Percentiles rank a stretch among this genome's conserved stretches.
phyloP scores from a whole-genome alignment of 2,113 vertebrate genomes.

The Melanotaenia duboulayi region DNA sequence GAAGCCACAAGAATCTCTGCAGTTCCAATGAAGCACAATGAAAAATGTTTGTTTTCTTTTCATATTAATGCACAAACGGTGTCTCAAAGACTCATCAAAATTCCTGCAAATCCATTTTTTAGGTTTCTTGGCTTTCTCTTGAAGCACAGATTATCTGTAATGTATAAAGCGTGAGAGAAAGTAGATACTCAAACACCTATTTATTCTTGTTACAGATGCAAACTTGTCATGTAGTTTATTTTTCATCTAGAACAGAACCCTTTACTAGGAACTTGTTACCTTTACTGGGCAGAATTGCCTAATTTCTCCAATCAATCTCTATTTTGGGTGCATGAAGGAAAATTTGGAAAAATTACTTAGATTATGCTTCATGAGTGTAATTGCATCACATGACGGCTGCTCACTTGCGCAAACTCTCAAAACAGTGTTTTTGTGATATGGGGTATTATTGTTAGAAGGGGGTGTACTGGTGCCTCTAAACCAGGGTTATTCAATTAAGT shows the following conservation, averaged over 20 bases:
- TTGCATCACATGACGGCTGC: neutral
- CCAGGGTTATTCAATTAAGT: no score
- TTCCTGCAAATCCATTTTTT: neutral
- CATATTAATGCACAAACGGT: neutral
- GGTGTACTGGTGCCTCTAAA: neutral
- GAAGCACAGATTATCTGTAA: neutral
- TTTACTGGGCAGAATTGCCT: neutral
- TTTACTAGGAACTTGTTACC: neutral
- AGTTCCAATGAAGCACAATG: slow-evolving; percentile 16
- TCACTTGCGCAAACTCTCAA: neutral
- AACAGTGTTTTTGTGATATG: neutral
- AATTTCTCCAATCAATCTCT: neutral
- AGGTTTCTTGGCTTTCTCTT: neutral
- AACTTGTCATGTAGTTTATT: neutral
- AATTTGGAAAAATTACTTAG: no score
- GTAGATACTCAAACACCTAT: neutral
- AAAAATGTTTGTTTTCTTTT: slow-evolving; percentile 2
- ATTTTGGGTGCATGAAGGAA: neutral
- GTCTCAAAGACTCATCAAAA: slow-evolving; percentile 4
- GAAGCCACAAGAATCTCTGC: slow-evolving; percentile 49
- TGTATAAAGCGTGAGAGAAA: neutral
- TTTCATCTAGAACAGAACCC: neutral
- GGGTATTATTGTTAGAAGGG: neutral
- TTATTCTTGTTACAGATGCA: neutral
- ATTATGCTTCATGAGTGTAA: no score